Percentiles rank a stretch among this genome's conserved stretches.
Evolutionary conservation across 2,888 invertebrate genomes (phyloP).

Genomic region (Watsonalla cultraria): DNA sequence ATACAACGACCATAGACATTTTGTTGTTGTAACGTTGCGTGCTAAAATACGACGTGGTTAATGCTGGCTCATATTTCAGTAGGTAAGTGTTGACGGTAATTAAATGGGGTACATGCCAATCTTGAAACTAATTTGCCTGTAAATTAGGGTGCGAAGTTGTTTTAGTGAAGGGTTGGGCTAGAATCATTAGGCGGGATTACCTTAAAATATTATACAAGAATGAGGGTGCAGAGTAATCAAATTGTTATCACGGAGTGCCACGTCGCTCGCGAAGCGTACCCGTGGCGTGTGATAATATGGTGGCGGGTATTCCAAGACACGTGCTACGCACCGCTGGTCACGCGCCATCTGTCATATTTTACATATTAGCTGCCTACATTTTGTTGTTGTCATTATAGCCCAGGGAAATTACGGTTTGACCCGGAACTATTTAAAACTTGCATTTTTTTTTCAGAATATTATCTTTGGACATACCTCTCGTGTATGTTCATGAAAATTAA

Average conservation of each 20-base stretch:
- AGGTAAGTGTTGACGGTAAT: conserved; percentile 17
- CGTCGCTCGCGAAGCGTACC: conserved; percentile 23
- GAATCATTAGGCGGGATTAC: conserved; percentile 51
- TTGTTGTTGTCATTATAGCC: too few species aligned
- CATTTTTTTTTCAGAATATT: too few species aligned
- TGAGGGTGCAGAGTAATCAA: conserved; percentile 48
- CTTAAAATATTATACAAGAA: conserved; percentile 35
- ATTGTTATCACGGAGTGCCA: conserved; percentile 52
- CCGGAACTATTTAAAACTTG: too few species aligned
- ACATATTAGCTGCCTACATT: not conserved
- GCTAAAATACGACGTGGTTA: not conserved
- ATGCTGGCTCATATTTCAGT: conserved; percentile 1
- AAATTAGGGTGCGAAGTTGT: conserved; percentile 50
- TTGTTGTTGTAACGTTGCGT: conserved; percentile 8
- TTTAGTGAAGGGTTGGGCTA: conserved; percentile 42
- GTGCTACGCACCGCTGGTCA: conserved; percentile 32
- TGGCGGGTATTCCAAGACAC: conserved; percentile 45
- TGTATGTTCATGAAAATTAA: too few species aligned
- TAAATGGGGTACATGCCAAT: conserved; percentile 19
- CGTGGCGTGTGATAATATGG: conserved; percentile 35
- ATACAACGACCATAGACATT: conserved; percentile 30
- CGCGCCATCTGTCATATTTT: not conserved
- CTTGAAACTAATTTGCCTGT: conserved; percentile 44
- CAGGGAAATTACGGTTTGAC: too few species aligned
- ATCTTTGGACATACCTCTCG: too few species aligned